Conservation (phyloP, 2,797 vertebrate genomes). For the Paedocypris micromegethes region DNA sequence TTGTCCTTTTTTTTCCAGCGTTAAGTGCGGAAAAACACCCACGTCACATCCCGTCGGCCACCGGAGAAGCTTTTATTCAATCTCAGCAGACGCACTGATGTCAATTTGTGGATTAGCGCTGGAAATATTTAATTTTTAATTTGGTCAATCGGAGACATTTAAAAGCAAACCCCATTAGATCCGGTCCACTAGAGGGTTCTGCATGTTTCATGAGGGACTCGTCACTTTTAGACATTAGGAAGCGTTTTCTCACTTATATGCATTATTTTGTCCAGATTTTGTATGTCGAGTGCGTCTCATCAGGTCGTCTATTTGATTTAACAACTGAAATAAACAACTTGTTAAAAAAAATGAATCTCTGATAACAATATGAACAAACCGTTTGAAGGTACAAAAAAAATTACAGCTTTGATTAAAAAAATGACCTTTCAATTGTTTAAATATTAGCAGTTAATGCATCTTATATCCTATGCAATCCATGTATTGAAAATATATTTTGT, state of each 20-base stretch:
- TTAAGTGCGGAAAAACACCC: not conserved
- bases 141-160: constrained; percentile 2
- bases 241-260: not conserved
- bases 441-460: no score
- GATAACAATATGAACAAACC: no score
- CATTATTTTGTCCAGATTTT: no score
- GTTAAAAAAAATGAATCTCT: no score
- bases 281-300: no score
- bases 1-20: not conserved
- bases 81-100: not conserved
- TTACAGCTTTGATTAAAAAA: no score
- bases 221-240: not conserved
- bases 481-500: no score
- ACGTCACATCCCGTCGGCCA: not conserved
- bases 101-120: constrained; percentile 14
- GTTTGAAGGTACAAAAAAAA: no score
- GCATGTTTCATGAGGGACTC: constrained; percentile 6
- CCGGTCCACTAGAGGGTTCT: not conserved
- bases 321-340: no score
- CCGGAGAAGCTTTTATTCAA: constrained; percentile 9
- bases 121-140: not conserved
- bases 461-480: no score
- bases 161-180: constrained; percentile 12
- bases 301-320: no score
- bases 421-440: no score